Conservation (phyloP, 2,113 vertebrate species). For the Murina feae region DNA sequence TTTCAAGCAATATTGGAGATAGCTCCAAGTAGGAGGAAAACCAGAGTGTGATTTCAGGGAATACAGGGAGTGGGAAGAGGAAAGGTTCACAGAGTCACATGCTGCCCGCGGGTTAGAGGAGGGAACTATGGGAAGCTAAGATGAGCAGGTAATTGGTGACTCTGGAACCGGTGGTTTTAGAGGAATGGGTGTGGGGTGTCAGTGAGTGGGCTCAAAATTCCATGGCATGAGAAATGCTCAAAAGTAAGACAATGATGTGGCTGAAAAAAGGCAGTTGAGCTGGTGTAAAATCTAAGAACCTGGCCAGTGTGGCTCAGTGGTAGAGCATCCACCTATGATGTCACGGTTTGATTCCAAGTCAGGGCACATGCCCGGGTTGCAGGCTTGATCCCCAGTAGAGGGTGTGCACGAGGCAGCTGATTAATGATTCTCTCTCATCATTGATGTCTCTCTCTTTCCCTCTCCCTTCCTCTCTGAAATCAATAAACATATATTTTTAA, state of each 20-base stretch:
- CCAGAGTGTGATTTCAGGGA: not conserved
- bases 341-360: too few relatives aligned
- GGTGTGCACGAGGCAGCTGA: too few relatives aligned
- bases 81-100: not conserved
- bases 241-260: not conserved
- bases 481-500: too few relatives aligned
- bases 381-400: too few relatives aligned
- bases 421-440: too few relatives aligned
- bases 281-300: too few relatives aligned
- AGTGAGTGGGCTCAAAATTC: not conserved
- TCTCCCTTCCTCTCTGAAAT: too few relatives aligned
- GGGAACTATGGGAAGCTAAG: not conserved
- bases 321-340: too few relatives aligned
- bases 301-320: too few relatives aligned
- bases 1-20: not conserved
- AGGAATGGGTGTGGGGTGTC: not conserved
- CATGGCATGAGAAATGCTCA: not conserved
- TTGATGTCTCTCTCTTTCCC: too few relatives aligned
- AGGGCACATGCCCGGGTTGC: too few relatives aligned
- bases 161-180: not conserved
- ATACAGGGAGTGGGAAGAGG: not conserved
- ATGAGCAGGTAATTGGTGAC: not conserved
- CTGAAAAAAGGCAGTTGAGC: not conserved
- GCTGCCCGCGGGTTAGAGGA: not conserved
- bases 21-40: not conserved